Evolutionary conservation across 1,140 invertebrate species (phyloP).

Genomic region (Triops longicaudatus): DNA sequence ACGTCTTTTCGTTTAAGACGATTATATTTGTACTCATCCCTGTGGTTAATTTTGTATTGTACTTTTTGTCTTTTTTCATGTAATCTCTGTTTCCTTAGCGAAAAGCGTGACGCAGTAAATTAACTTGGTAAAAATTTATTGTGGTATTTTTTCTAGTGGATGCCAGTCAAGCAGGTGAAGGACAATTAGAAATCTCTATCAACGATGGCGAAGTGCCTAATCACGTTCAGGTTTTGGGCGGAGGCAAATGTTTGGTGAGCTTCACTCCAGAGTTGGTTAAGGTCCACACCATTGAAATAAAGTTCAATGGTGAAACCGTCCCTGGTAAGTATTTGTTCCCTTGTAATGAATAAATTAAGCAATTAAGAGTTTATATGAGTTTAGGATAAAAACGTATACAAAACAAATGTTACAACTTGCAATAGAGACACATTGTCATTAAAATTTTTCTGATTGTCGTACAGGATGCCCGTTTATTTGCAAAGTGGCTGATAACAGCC

Average conservation of each 20-base stretch:
- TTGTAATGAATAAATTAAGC: neutral
- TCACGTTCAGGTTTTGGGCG: conserved; percentile 90
- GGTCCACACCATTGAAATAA: conserved; percentile 92
- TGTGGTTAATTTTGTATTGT: neutral
- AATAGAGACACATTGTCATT: too few relatives aligned
- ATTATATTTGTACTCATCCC: too few relatives aligned
- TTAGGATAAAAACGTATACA: too few relatives aligned
- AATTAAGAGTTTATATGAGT: neutral
- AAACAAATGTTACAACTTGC: too few relatives aligned
- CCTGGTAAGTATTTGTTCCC: conserved; percentile 44
- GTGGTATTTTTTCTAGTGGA: conserved; percentile 60
- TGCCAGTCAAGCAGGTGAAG: conserved; percentile 90
- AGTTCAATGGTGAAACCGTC: conserved; percentile 94
- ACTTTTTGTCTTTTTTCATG: neutral
- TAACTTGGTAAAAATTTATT: neutral
- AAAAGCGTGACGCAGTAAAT: neutral
- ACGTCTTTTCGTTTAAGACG: neutral
- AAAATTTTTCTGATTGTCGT: conserved; percentile 18
- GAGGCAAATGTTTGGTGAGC: conserved; percentile 85
- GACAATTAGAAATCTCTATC: conserved; percentile 93
- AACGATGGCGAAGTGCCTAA: conserved; percentile 97
- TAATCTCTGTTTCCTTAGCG: neutral
- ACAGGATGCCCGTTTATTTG: conserved; percentile 78
- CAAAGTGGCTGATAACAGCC: conserved; percentile 66
- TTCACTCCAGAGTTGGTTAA: conserved; percentile 89